Percentiles rank a stretch among this genome's conserved stretches.
Conservation (phyloP, 1,140 invertebrate species). For the Camponotus vicinus region DNA sequence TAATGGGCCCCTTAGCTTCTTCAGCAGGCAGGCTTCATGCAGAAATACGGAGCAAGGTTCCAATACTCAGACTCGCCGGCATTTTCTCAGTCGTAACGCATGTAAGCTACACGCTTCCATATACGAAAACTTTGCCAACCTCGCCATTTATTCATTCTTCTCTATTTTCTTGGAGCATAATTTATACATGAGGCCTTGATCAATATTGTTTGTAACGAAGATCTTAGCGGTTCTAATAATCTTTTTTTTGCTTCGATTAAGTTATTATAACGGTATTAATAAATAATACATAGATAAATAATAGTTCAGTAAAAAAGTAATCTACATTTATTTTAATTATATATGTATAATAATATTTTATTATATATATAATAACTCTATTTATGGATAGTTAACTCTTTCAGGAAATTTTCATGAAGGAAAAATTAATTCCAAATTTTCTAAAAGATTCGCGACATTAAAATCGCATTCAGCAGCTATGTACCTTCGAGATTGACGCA, state of each 20-base stretch:
- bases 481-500: slow-evolving; percentile 25
- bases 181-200: neutral
- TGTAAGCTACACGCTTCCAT: neutral
- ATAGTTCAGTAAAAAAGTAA: neutral
- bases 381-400: neutral
- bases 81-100: slow-evolving; percentile 48
- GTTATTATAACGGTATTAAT: neutral
- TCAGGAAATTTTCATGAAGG: neutral
- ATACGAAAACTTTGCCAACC: slow-evolving; percentile 8
- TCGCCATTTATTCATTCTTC: neutral
- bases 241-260: neutral
- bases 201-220: slow-evolving; percentile 7
- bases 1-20: slow-evolving; percentile 84
- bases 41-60: slow-evolving; percentile 73
- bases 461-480: slow-evolving; percentile 18
- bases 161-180: neutral
- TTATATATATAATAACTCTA: neutral
- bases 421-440: neutral
- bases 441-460: neutral
- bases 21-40: slow-evolving; percentile 58
- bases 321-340: too few relatives aligned
- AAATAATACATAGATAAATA: neutral
- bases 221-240: neutral
- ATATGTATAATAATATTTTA: too few relatives aligned
- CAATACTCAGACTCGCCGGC: slow-evolving; percentile 59